Evolutionary conservation across 64 coral and sea anemone genomes (phyloP), one percentile per base, ranked within the genome.

Genomic region (Exaiptasia diaphana): DNA sequence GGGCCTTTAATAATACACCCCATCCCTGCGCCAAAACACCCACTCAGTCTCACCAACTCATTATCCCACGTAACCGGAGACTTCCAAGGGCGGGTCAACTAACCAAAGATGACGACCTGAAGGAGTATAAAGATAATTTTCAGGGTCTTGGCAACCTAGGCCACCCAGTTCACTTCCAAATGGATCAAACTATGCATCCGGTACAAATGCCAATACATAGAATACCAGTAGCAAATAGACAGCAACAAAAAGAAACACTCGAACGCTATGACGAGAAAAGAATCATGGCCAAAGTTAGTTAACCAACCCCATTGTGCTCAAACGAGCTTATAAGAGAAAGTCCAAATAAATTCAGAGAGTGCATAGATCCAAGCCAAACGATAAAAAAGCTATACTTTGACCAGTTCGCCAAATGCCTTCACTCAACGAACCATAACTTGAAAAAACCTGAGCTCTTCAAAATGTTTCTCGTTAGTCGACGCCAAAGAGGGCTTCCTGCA

Each of bases 321-420:
- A 91, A 84, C 65, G 82, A 91, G 31, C 32, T 91, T 9, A 91
- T 85, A 36, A 15, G 50, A 57, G 64, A 91, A 79, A 91, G 73
- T 58, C 88, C 88, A 45, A 91, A 91, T 39, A 90, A 88, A 41
- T 73, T 79, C 75, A 20, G 75, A 41, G 45, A 72, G 14, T 86
- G 83, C 8, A 86, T 86, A 0, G 71, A 86, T 27, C 83, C 70
- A 4, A 77, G 83, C 26, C 71, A 86, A 36, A 76, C 83, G 30
- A 44, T 76, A 45, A 86, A 86, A 86, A 77, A 25, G 82, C 67
- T 37, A 85, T 85, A 34, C 50, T 53, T 2, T 31, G 53, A 8
- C 82, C 69, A 6, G 71, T 45, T 61, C 59, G 67, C 18, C 83
- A 77, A 26, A 86, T 86, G 83, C 54, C 83, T 3, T 76, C 54